phyloP scores from a whole-genome alignment of 2,797 vertebrate genomes.

The Danio kyathit region DNA sequence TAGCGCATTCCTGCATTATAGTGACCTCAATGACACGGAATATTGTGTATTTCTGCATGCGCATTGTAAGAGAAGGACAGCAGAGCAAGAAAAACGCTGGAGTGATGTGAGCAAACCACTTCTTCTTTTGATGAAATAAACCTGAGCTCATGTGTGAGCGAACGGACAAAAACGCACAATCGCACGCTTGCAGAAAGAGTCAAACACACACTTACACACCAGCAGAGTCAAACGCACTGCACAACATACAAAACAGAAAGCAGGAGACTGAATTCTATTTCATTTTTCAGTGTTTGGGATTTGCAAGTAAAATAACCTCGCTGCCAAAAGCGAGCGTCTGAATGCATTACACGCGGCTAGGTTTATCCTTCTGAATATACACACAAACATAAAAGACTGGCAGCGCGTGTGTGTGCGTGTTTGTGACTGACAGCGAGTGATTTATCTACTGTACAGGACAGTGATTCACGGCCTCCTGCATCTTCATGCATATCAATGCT shows the following conservation, averaged over 20 bases:
- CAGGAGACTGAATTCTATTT: constrained; percentile 43
- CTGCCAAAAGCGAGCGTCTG: constrained; percentile 51
- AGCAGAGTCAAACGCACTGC: not conserved
- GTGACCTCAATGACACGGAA: not conserved
- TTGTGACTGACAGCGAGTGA: constrained; percentile 47
- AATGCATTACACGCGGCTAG: constrained; percentile 47
- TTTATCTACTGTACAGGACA: constrained; percentile 47
- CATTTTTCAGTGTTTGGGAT: constrained; percentile 45
- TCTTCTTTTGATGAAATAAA: constrained; percentile 30
- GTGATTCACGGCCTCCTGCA: constrained; percentile 24
- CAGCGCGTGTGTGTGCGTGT: not conserved
- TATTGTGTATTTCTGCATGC: not conserved
- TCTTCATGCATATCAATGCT: constrained; percentile 52
- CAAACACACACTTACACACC: constrained; percentile 23
- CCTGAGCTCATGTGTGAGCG: not conserved
- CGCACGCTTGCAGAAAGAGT: not conserved
- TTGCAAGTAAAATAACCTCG: constrained; percentile 57
- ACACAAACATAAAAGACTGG: constrained; percentile 10
- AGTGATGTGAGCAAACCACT: not conserved
- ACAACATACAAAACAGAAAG: constrained; percentile 6
- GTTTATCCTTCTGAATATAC: constrained; percentile 27
- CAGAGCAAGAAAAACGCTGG: not conserved
- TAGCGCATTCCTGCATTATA: not conserved
- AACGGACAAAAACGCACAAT: constrained; percentile 14
- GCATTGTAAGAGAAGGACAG: not conserved